Evolutionary conservation across 2,113 vertebrate species (phyloP), one percentile per base, ranked within the genome.

Genomic region (Vombatus ursinus): DNA sequence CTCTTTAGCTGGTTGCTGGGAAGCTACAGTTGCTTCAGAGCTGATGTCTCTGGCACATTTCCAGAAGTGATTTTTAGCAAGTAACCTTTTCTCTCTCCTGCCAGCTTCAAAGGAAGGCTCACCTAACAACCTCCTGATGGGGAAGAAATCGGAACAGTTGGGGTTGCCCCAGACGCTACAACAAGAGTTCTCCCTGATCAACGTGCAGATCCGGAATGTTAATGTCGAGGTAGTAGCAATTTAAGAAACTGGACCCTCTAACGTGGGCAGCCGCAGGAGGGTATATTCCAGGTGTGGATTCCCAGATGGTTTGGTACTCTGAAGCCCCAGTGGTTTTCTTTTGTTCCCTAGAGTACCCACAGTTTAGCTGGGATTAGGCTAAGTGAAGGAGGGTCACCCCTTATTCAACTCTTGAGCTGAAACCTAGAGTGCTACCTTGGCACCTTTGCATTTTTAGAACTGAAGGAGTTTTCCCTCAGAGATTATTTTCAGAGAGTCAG

Each of bases 131-230:
- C 96, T 99, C 51, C 25, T 98, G 3, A 98, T 99, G 61, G 98
- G 98, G 14, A 98, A 98, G 51, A 99, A 98, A 48, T 98, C 98
- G 0, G 99, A 99, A 14, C 99, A 99, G 0, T 96, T 97, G 14
- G 99, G 99, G 14, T 98, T 99, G 57, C 99, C 99, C 26, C 99
- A 99, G 98, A 99, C 99, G 0, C 99, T 99, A 96, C 99, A 99
- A 98, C 99, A 99, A 98, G 99, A 99, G 97, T 99, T 99, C 98
- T 99, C 99, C 5, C 98, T 99, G 96, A 99, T 99, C 98, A 99
- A 99, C 3, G 99, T 99, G 96, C 99, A 99, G 98, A 99, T 99
- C 97, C 99, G 99, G 25, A 99, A 99, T 0, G 99, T 99, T 97
- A 99, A 99, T 0, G 99, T 99, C 93, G 99, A 99, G 99, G 99